Conservation (phyloP, 2,797 vertebrate genomes). For the Neosilurus mollespiculum region DNA sequence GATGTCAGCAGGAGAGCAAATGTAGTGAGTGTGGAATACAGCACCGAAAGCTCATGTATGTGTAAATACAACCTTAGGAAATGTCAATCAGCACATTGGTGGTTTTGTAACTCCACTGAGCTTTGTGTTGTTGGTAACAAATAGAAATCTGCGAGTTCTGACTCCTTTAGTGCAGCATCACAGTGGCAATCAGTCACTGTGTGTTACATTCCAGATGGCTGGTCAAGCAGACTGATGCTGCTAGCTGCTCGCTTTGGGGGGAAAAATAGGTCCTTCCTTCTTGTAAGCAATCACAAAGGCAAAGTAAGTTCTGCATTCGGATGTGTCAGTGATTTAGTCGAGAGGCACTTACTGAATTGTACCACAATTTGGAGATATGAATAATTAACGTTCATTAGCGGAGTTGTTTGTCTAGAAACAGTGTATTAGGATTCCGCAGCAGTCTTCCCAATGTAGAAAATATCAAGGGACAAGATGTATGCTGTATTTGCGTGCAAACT, state of each 20-base stretch:
- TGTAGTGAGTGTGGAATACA: conserved; percentile 47
- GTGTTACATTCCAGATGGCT: conserved; percentile 74
- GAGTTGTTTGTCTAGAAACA: conserved; percentile 30
- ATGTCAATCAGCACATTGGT: conserved; percentile 72
- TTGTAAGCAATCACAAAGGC: conserved; percentile 36
- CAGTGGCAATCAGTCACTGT: conserved; percentile 71
- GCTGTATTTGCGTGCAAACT: not conserved
- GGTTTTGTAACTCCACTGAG: conserved; percentile 61
- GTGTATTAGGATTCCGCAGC: conserved; percentile 25
- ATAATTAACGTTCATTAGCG: conserved; percentile 42
- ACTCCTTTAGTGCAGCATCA: conserved; percentile 63
- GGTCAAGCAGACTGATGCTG: conserved; percentile 71
- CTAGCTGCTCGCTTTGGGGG: conserved; percentile 43
- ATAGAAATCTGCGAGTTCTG: conserved; percentile 69
- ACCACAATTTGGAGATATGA: conserved; percentile 43
- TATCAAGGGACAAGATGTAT: conserved; percentile 4
- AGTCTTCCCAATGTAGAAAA: conserved; percentile 13
- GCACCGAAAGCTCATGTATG: conserved; percentile 31
- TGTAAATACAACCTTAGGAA: conserved; percentile 62
- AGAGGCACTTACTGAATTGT: conserved; percentile 34
- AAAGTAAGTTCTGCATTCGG: conserved; percentile 32
- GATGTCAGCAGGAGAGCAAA: conserved; percentile 47
- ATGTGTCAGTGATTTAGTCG: conserved; percentile 33
- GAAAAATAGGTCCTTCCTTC: conserved; percentile 19
- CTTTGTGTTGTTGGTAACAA: conserved; percentile 62